Evolutionary conservation across 1,140 invertebrate species (phyloP).

Genomic region (Monomorium pharaonis): DNA sequence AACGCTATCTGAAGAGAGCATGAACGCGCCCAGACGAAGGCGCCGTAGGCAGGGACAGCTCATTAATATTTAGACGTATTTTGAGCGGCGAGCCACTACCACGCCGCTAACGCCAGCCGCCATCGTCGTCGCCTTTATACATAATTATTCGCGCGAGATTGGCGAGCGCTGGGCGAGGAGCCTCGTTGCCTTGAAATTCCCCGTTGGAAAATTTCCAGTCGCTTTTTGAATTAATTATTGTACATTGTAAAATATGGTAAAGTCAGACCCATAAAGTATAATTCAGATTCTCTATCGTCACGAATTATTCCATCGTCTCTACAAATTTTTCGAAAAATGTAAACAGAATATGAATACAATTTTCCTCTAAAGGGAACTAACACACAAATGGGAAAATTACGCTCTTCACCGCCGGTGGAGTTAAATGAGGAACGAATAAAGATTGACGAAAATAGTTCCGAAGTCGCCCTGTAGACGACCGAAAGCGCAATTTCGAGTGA

Average conservation of each 20-base stretch:
- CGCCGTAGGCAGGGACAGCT: conserved; percentile 83
- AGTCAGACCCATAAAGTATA: conserved; percentile 20
- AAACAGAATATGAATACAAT: neutral
- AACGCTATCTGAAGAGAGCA: conserved; percentile 60
- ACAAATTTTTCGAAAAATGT: neutral
- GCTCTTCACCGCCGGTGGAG: neutral
- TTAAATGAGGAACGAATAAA: conserved; percentile 8
- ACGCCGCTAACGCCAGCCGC: conserved; percentile 64
- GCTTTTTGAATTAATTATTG: conserved; percentile 55
- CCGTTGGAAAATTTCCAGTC: conserved; percentile 63
- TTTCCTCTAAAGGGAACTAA: neutral
- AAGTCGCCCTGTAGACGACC: conserved; percentile 62
- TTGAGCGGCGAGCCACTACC: conserved; percentile 81
- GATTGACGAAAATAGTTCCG: conserved; percentile 78
- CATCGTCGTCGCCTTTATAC: conserved; percentile 80
- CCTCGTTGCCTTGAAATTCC: conserved; percentile 63
- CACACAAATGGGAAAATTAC: neutral
- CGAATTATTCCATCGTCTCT: neutral
- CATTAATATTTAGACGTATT: conserved; percentile 85
- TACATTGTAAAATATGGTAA: conserved; percentile 13
- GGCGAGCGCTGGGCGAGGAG: conserved; percentile 68
- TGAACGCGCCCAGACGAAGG: conserved; percentile 71
- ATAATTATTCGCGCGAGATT: conserved; percentile 83
- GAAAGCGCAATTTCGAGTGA: conserved; percentile 78
- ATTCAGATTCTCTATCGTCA: neutral